Conservation (phyloP, 1,140 invertebrate species). For the Hycleus phaleratus region DNA sequence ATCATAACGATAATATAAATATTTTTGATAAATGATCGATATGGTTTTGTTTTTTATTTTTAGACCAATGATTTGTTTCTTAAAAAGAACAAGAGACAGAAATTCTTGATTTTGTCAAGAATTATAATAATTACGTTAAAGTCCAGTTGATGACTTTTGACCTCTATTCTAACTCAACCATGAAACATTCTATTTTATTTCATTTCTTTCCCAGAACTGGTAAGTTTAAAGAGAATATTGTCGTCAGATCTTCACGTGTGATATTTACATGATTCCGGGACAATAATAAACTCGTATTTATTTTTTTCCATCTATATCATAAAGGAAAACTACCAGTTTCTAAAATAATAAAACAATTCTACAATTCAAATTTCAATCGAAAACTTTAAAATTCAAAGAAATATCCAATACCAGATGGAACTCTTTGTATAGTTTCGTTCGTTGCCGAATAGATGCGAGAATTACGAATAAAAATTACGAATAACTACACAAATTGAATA, state of each 20-base stretch:
- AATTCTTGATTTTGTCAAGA: constrained; percentile 1
- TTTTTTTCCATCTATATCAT: background rate
- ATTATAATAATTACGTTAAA: background rate
- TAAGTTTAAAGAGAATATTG: background rate
- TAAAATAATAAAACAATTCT: no score
- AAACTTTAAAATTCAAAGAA: no score
- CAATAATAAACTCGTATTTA: constrained; percentile 11
- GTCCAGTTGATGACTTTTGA: background rate
- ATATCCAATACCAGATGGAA: no score
- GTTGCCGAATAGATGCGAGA: no score
- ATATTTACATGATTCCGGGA: constrained; percentile 11
- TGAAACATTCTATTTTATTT: background rate
- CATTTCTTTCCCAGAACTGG: background rate
- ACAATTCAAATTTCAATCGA: no score
- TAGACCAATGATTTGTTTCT: no score
- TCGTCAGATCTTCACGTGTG: constrained; percentile 6
- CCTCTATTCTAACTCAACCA: background rate
- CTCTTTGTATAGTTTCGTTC: no score
- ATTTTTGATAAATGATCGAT: constrained; percentile 4
- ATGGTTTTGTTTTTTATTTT: background rate
- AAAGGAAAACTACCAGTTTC: no score
- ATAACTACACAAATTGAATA: no score
- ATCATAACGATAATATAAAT: background rate
- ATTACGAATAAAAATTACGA: no score
- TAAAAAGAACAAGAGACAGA: background rate